A percentile compares a stretch with the other conserved stretches of the same genome.
These are phyloP conservation scores for Arothron firmamentum DNA, from an alignment of 2,113 vertebrate genomes.

Conservation along the genomic window DNA sequence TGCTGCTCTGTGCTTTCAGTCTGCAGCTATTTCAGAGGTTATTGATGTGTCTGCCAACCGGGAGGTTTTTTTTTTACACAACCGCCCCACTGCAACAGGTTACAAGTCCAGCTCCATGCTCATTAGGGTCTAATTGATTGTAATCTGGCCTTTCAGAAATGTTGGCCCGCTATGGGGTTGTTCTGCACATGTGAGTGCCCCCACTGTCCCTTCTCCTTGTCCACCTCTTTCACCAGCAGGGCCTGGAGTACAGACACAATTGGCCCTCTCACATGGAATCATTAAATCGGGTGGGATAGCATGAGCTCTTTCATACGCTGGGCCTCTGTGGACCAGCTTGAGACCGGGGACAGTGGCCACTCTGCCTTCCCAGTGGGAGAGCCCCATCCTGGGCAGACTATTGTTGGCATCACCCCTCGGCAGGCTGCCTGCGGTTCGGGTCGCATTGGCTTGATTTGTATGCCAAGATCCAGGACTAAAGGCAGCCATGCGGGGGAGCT, in stretches of 20 bases:
- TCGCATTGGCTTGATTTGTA: conserved; percentile 73
- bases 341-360: conserved; percentile 68
- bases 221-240: conserved; percentile 68
- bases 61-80: conserved; percentile 71
- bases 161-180: conserved; percentile 56
- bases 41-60: conserved; percentile 71
- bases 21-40: conserved; percentile 74
- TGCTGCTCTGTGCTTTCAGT: conserved; percentile 61
- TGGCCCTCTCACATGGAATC: conserved; percentile 59
- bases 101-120: conserved; percentile 74
- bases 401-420: conserved; percentile 72
- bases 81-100: conserved; percentile 69
- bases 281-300: conserved; percentile 67
- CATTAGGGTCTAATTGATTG: conserved; percentile 79
- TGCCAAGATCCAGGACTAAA: conserved; percentile 78
- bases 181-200: conserved; percentile 63
- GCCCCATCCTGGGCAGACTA: conserved; percentile 68
- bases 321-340: conserved; percentile 70
- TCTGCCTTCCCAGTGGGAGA: conserved; percentile 54
- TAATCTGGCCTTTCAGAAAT: conserved; percentile 75
- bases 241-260: conserved; percentile 64
- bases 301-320: conserved; percentile 63
- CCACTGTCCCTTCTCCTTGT: conserved; percentile 64
- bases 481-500: conserved; percentile 72
- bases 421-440: conserved; percentile 64